Conservation (phyloP, 64 coral and sea anemone genomes). For the Porites australiensis region DNA sequence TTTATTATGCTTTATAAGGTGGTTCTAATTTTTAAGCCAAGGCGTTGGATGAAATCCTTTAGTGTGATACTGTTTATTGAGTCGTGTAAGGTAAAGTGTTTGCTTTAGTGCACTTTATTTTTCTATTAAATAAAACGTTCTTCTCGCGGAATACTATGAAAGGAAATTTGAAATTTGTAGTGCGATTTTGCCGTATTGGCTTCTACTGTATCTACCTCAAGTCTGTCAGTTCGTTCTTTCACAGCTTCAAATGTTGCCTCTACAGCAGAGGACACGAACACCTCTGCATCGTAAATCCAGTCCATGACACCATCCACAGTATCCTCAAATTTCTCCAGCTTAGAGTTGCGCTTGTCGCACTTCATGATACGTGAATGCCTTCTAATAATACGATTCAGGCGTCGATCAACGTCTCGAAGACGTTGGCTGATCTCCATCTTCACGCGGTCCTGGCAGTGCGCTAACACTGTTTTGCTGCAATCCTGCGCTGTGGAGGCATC, state of each 20-base stretch:
- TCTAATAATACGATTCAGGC: conserved; percentile 86
- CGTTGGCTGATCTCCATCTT: conserved; percentile 78
- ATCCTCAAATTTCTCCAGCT: conserved; percentile 89
- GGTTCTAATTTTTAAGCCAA: no score
- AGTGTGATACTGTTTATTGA: no score
- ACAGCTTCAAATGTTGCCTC: conserved; percentile 83
- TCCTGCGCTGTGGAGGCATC: conserved; percentile 74
- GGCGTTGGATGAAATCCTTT: no score
- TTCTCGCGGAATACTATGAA: no score
- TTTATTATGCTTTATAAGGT: no score
- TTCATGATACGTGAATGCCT: conserved; percentile 92
- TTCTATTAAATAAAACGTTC: no score
- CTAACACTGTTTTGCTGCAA: conserved; percentile 69
- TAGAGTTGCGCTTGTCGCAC: conserved; percentile 84
- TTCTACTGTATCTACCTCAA: conserved; percentile 37
- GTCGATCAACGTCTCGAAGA: conserved; percentile 72
- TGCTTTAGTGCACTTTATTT: no score
- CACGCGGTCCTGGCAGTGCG: conserved; percentile 71
- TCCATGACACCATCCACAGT: conserved; percentile 92
- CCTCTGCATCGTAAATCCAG: conserved; percentile 92
- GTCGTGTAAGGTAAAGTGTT: no score
- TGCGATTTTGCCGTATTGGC: neutral
- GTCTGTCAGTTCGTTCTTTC: conserved; percentile 51
- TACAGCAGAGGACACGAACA: conserved; percentile 60
- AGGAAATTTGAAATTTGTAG: no score